phyloP scores from a whole-genome alignment of 2,113 vertebrate species.

The Scartelaos histophorus region DNA sequence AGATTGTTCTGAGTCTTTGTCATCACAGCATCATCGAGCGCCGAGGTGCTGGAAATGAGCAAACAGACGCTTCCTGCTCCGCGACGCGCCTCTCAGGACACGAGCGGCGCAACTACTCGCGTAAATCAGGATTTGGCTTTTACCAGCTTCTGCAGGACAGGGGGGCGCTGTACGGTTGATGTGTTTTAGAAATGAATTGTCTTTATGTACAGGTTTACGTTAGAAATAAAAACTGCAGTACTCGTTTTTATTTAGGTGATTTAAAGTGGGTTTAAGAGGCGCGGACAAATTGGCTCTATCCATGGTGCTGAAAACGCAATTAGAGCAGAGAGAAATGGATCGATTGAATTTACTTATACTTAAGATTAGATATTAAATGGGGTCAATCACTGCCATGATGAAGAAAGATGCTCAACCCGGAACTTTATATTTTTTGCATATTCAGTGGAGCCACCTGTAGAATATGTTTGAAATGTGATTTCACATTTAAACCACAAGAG shows the following conservation, averaged over 20 bases:
- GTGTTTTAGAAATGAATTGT: neutral
- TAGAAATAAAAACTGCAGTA: neutral
- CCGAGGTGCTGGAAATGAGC: neutral
- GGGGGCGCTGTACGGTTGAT: conserved; percentile 1
- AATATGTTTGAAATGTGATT: conserved; percentile 32
- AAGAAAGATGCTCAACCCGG: neutral
- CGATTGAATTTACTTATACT: neutral
- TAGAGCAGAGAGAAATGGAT: neutral
- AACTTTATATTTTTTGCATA: neutral
- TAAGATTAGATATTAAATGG: neutral
- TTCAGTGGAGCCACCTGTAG: conserved; percentile 32
- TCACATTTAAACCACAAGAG: conserved; percentile 49
- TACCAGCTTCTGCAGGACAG: conserved; percentile 29
- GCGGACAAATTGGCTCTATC: conserved; percentile 16
- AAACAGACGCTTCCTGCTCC: conserved; percentile 13
- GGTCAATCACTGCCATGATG: neutral
- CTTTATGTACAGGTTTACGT: neutral
- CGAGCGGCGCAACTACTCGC: conserved; percentile 10
- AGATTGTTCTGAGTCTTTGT: neutral
- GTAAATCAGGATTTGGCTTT: conserved; percentile 17
- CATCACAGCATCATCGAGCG: neutral
- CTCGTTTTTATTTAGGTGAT: neutral
- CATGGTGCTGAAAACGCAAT: conserved; percentile 38
- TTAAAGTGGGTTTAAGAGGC: neutral
- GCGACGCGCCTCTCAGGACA: conserved; percentile 39